Evolutionary conservation across 2,113 vertebrate genomes (phyloP).

Genomic region (Amazona vittata): DNA sequence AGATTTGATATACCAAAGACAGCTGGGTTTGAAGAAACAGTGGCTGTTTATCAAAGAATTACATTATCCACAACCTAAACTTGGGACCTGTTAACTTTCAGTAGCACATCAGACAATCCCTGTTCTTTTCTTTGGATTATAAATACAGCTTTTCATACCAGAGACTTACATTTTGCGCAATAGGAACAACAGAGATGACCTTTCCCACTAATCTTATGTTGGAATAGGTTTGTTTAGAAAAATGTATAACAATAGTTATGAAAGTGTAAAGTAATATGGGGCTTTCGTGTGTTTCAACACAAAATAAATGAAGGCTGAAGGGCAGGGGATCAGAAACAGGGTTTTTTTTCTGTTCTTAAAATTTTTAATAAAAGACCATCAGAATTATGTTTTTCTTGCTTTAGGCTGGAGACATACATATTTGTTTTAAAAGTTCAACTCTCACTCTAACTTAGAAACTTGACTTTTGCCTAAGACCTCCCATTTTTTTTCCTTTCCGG

Average conservation of each 20-base stretch:
- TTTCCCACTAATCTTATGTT: neutral
- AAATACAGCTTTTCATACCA: slow-evolving; percentile 15
- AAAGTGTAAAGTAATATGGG: neutral
- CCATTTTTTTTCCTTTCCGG: neutral
- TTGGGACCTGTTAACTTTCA: slow-evolving; percentile 3
- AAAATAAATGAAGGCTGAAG: neutral
- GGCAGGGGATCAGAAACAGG: neutral
- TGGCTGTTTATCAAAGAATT: slow-evolving; percentile 24
- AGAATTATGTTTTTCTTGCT: neutral
- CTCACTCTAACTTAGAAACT: neutral
- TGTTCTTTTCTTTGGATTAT: slow-evolving; percentile 33
- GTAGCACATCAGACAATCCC: neutral
- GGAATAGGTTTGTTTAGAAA: neutral
- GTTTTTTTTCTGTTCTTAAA: neutral
- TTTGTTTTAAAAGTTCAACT: neutral
- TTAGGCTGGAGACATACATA: neutral
- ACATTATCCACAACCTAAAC: slow-evolving; percentile 33
- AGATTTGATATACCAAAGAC: slow-evolving; percentile 34
- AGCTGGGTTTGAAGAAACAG: slow-evolving; percentile 26
- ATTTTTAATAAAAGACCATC: neutral
- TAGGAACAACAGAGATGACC: neutral
- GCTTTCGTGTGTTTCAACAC: neutral
- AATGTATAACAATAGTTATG: neutral
- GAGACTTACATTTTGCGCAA: neutral
- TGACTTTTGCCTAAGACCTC: neutral